phyloP scores from a whole-genome alignment of 2,797 vertebrate species.

The Leptatherina wallacei region DNA sequence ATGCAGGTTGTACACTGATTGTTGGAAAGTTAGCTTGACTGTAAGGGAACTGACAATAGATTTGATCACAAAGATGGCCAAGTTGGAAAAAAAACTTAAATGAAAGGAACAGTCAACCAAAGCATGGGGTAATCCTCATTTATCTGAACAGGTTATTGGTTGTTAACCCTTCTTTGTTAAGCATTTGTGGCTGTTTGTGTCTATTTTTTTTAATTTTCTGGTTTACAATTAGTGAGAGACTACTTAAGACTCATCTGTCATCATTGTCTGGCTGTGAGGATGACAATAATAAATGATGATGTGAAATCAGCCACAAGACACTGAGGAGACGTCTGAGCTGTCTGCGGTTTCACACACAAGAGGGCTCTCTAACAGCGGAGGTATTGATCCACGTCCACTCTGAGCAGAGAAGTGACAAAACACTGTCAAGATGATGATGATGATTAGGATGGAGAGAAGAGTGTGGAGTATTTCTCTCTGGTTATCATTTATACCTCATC shows the following conservation, averaged over 20 bases:
- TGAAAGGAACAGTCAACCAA: too few species aligned
- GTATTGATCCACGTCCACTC: slow-evolving; percentile 63
- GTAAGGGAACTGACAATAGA: too few species aligned
- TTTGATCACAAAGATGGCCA: too few species aligned
- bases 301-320: slow-evolving; percentile 42
- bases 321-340: slow-evolving; percentile 48
- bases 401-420: slow-evolving; percentile 62
- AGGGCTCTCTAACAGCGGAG: slow-evolving; percentile 40
- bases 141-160: too few species aligned
- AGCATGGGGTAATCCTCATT: too few species aligned
- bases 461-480: slow-evolving; percentile 18
- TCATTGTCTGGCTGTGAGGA: slow-evolving; percentile 27
- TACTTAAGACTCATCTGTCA: slow-evolving; percentile 8
- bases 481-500: slow-evolving; percentile 22
- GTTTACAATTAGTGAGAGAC: background rate
- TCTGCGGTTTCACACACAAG: slow-evolving; percentile 72
- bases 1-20: too few species aligned
- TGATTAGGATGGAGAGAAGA: background rate
- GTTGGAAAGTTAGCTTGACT: too few species aligned
- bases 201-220: slow-evolving; percentile 9
- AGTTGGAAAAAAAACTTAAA: too few species aligned
- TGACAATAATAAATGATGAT: slow-evolving; percentile 57
- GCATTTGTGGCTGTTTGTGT: too few species aligned
- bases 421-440: slow-evolving; percentile 51
- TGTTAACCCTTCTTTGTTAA: too few species aligned